A percentile compares a stretch with the other conserved stretches of the same genome.
Conservation (phyloP, 1,140 invertebrate species). For the Hyposmocoma kahamanoa region DNA sequence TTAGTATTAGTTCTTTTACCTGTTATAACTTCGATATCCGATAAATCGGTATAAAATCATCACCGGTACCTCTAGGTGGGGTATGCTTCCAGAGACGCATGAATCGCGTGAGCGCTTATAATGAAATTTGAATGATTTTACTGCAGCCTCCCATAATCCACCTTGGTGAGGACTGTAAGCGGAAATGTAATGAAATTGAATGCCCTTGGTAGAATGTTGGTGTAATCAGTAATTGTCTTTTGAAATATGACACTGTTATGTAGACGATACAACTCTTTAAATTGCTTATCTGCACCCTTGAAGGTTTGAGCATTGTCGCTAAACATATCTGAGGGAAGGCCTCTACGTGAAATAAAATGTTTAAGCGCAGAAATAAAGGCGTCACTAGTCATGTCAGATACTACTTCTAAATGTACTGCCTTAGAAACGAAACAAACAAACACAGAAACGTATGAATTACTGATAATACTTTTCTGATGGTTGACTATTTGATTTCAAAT, state of each 20-base stretch:
- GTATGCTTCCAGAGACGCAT: no score
- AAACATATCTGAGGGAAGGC: conserved; percentile 3
- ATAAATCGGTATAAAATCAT: no score
- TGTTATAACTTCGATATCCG: no score
- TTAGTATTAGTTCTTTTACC: no score
- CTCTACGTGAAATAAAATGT: conserved; percentile 8
- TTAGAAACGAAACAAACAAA: conserved; percentile 27
- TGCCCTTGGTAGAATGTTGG: conserved; percentile 16
- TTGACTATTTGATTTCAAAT: conserved; percentile 19
- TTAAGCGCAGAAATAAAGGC: conserved; percentile 6
- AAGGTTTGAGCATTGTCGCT: conserved; percentile 9
- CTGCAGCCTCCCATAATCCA: conserved; percentile 55
- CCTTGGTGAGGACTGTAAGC: conserved; percentile 52
- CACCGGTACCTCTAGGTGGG: no score
- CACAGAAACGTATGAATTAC: conserved; percentile 24
- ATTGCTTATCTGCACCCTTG: conserved; percentile 5
- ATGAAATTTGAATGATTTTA: conserved; percentile 51
- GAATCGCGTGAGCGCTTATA: no score
- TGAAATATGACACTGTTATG: not conserved
- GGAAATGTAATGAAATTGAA: conserved; percentile 60
- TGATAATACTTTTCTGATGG: conserved; percentile 12
- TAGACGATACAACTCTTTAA: conserved; percentile 8
- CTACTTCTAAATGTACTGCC: conserved; percentile 25
- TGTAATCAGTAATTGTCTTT: not conserved
- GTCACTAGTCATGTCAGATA: conserved; percentile 19